Conservation (phyloP, 2,797 vertebrate species). For the Melanotaenia parkinsoni region DNA sequence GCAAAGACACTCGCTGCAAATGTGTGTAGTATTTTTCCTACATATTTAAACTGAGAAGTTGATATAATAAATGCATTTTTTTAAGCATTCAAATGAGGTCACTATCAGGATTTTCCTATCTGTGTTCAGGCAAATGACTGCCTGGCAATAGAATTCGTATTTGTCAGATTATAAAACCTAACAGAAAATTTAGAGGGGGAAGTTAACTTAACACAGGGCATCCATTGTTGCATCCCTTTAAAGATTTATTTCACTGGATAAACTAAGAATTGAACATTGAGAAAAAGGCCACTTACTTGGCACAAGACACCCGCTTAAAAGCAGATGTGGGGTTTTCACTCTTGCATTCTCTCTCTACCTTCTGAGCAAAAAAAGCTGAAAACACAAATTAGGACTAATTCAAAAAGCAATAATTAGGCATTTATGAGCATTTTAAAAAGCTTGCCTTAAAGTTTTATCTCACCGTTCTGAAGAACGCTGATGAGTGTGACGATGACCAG, state of each 20-base stretch:
- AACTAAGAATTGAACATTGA: not conserved
- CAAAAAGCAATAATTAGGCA: not conserved
- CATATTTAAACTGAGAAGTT: not conserved
- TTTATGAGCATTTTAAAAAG: not conserved
- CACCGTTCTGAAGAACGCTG: conserved; percentile 94
- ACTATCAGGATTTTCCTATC: not conserved
- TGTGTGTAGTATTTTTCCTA: not conserved
- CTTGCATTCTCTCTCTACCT: conserved; percentile 91
- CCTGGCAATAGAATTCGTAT: not conserved
- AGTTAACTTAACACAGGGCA: conserved; percentile 17
- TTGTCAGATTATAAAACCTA: conserved; percentile 4
- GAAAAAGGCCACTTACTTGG: conserved; percentile 87
- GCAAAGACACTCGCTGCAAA: not conserved
- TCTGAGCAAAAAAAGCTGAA: conserved; percentile 90
- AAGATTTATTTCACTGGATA: not conserved
- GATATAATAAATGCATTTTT: not conserved
- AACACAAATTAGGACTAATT: conserved; percentile 29
- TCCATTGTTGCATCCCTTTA: not conserved
- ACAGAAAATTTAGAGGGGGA: conserved; percentile 26
- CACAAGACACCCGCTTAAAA: conserved; percentile 91
- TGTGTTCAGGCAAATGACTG: conserved; percentile 33
- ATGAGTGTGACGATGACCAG: conserved; percentile 90
- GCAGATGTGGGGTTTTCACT: conserved; percentile 71
- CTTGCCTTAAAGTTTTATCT: conserved; percentile 46
- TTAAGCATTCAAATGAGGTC: conserved; percentile 41